Percentiles rank a stretch among this genome's conserved stretches.
phyloP scores from a whole-genome alignment of 2,113 vertebrate species.

The Osmerus eperlanus region DNA sequence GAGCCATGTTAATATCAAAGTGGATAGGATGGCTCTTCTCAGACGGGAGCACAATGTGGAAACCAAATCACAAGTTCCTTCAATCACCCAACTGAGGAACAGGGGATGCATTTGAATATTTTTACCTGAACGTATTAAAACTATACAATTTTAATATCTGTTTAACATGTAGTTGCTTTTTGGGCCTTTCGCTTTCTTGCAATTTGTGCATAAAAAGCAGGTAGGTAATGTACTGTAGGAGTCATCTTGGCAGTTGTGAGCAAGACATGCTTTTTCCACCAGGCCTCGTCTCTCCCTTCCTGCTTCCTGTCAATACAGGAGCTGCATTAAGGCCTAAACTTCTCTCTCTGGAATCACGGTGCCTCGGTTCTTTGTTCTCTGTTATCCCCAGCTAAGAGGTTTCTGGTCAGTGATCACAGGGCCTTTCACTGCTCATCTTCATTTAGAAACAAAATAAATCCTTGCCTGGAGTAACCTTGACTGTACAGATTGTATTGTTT shows the following conservation, averaged over 20 bases:
- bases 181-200: conserved; percentile 64
- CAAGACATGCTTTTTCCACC: conserved; percentile 78
- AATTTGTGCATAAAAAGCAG: conserved; percentile 64
- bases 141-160: conserved; percentile 82
- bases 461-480: too few species aligned
- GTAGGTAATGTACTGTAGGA: conserved; percentile 77
- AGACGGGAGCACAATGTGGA: conserved; percentile 85
- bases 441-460: too few species aligned
- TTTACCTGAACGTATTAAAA: conserved; percentile 86
- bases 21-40: conserved; percentile 75
- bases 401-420: background rate
- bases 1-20: conserved; percentile 93
- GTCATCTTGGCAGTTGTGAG: conserved; percentile 79
- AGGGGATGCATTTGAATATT: conserved; percentile 87
- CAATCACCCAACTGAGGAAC: conserved; percentile 80
- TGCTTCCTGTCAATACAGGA: background rate
- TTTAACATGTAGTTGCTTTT: conserved; percentile 86
- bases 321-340: conserved; percentile 41
- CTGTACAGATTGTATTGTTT: too few species aligned
- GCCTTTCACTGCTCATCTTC: background rate
- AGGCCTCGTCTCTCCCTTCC: conserved; percentile 54
- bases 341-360: conserved; percentile 27
- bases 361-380: conserved; percentile 14
- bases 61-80: conserved; percentile 96
- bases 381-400: background rate